Base-by-base conservation (phyloP, 2,888 invertebrate species). In the Capitulum mitella region DNA sequence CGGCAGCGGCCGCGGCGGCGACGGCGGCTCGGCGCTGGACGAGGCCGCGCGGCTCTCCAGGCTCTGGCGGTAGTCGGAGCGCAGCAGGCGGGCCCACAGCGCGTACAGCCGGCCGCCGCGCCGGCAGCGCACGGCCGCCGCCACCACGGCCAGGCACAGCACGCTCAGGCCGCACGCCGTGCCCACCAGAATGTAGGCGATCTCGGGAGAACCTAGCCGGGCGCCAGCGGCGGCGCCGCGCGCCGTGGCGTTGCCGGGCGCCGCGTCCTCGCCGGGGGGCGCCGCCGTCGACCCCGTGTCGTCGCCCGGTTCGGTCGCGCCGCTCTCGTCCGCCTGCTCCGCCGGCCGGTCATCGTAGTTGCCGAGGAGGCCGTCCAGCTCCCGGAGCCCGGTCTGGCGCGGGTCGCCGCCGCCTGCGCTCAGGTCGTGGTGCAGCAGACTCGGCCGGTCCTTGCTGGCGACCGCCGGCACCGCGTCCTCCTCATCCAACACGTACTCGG, bases 161-260 rank as follows among this genome's bases (percentile, higher is more conserved):
- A 70, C 37, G 29, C 34, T 29, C 70, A 70, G 34, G 40, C 70
- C 70, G 40, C 37, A 37, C 26, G 70, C 40, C 37, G 70, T 70
- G 70, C 70, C 70, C 37, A 29, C 37, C 70, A 70, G 70, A 40
- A 70, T 70, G 70, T 29, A 29, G 29, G 26, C 70, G 40, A 70
- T 70, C 26, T 70, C 70, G 40, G 26, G 22, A 8, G 70, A 26
- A 40, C 40, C 40, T 37, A 70, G 70, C 26, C n/a, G 70, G 22
- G 40, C 40, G 26, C 22, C 70, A 10, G 29, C 40, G 22, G 37
- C 70, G 5, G 34, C 64, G 64, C 26, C 70, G 29, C 26, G 22
- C 70, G 22, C 8, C 40, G 40, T 1, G 37, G 8, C 26, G 34
- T 6, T 3, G 3, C 0, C 70, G 8, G 70, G 37, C 6, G 70